Conservation (phyloP, 2,113 vertebrate genomes). For the Tiliqua scincoides region DNA sequence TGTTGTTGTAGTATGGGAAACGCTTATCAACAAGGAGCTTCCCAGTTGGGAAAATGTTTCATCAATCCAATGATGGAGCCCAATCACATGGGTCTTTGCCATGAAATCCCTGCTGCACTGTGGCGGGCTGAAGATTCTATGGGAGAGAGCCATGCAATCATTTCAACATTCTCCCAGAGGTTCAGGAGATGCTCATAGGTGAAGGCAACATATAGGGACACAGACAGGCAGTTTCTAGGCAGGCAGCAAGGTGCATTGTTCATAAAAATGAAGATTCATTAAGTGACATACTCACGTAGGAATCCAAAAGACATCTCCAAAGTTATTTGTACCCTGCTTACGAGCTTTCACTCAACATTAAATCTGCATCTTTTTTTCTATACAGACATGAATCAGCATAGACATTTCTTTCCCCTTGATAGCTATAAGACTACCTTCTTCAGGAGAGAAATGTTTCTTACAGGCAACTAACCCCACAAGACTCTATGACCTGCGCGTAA, state of each 20-base stretch:
- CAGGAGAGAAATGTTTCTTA: not conserved
- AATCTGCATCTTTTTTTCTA: not conserved
- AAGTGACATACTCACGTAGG: not conserved
- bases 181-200: not conserved
- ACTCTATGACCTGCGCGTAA: not conserved
- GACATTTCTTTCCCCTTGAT: not conserved
- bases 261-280: not conserved
- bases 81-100: not conserved
- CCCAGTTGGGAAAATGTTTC: not conserved
- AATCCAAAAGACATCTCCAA: not conserved
- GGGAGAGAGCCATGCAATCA: not conserved
- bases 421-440: not conserved
- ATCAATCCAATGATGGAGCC: not conserved
- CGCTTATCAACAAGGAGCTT: not conserved
- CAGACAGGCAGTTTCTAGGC: not conserved
- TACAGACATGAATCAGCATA: not conserved
- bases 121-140: not conserved
- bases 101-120: not conserved
- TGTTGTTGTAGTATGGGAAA: not conserved
- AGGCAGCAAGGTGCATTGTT: not conserved
- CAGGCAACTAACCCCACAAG: not conserved
- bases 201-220: not conserved
- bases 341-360: not conserved
- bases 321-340: not conserved
- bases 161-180: not conserved